A percentile compares a stretch with the other conserved stretches of the same genome.
Evolutionary conservation across 2,888 invertebrate species (phyloP).

Genomic region (Noctuana brunneofusca): DNA sequence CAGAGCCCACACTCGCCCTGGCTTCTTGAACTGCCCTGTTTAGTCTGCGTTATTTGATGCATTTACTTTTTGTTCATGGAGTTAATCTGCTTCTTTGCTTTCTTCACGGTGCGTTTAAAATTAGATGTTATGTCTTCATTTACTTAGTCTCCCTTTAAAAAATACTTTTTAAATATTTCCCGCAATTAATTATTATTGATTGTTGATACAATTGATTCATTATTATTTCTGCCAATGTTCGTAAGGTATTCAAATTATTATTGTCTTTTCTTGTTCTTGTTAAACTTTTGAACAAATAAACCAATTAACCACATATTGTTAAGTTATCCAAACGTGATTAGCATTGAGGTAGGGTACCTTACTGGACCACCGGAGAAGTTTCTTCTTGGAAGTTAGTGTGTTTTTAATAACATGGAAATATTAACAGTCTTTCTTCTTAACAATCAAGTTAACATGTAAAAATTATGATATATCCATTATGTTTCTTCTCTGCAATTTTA

Average conservation of each 20-base stretch:
- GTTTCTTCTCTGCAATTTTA: conserved; percentile 26
- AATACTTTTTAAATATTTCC: too few species aligned
- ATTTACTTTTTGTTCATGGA: conserved; percentile 37
- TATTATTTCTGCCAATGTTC: background rate
- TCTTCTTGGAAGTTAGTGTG: conserved; percentile 15
- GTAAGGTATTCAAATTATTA: background rate
- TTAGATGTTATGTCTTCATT: too few species aligned
- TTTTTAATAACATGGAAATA: background rate
- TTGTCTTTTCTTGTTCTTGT: background rate
- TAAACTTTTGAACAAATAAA: conserved; percentile 20
- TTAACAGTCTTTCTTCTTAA: background rate
- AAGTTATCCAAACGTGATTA: conserved; percentile 26
- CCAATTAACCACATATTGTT: conserved; percentile 24
- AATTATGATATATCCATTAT: background rate
- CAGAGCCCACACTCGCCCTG: conserved; percentile 51
- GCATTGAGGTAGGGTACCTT: conserved; percentile 3
- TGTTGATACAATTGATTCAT: too few species aligned
- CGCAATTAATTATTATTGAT: too few species aligned
- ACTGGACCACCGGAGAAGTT: conserved; percentile 37
- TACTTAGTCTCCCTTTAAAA: too few species aligned
- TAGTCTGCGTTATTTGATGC: conserved; percentile 52
- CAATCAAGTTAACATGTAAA: background rate
- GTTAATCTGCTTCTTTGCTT: background rate
- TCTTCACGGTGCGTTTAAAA: background rate
- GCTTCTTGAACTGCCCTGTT: conserved; percentile 57